These are phyloP conservation scores for Epizoanthus scotinus DNA, from an alignment of 92 coral and sea anemone species.

Conservation along the genomic window DNA sequence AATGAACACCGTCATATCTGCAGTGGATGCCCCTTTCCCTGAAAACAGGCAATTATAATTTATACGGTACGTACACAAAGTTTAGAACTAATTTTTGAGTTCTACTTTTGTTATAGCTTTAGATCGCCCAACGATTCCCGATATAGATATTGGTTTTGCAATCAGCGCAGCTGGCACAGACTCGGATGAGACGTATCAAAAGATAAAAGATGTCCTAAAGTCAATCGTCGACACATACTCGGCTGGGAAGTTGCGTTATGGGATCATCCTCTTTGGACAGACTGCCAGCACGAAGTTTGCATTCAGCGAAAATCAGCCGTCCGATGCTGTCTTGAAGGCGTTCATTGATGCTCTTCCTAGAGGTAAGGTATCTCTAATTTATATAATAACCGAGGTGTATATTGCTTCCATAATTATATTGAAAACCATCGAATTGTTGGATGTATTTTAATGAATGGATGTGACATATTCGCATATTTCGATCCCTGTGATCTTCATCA, in stretches of 20 bases:
- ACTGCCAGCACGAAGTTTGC: constrained; percentile 38
- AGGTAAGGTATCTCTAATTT: background rate
- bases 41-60: no score
- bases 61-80: no score
- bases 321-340: constrained; percentile 29
- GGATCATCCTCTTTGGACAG: constrained; percentile 46
- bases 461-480: no score
- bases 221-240: constrained; percentile 46
- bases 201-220: constrained; percentile 42
- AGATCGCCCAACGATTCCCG: constrained; percentile 27
- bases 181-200: constrained; percentile 35
- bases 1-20: no score
- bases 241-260: constrained; percentile 42
- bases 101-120: background rate
- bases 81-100: no score
- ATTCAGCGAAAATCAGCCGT: constrained; percentile 24
- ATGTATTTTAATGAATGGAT: no score
- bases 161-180: constrained; percentile 44
- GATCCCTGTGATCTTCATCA: no score
- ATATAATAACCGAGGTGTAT: background rate
- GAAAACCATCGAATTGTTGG: no score
- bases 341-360: constrained; percentile 36
- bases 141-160: constrained; percentile 53
- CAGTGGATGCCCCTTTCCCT: no score
- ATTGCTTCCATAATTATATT: no score